phyloP scores from a whole-genome alignment of 2,113 vertebrate species.

The Carettochelys insculpta region DNA sequence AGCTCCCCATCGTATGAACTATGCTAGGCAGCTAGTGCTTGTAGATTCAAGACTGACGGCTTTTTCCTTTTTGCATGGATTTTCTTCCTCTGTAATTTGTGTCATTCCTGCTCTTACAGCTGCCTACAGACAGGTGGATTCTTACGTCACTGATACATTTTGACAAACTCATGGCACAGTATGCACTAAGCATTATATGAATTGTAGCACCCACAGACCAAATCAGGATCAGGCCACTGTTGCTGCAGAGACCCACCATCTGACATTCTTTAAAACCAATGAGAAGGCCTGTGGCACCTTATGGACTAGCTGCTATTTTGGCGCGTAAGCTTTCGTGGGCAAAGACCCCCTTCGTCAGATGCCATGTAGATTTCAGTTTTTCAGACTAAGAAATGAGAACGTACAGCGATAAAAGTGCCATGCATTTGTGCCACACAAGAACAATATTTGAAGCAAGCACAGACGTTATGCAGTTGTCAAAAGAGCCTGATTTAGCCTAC shows the following conservation, averaged over 20 bases:
- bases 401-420: background rate
- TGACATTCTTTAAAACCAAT: too few species aligned
- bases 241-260: fast-evolving
- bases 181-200: background rate
- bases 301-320: too few species aligned
- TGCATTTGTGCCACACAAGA: background rate
- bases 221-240: background rate
- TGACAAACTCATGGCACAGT: background rate
- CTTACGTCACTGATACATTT: background rate
- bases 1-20: background rate
- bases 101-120: background rate
- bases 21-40: background rate
- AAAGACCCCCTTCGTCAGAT: too few species aligned
- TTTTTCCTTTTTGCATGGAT: background rate
- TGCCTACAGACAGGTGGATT: background rate
- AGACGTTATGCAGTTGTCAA: background rate
- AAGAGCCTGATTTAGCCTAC: background rate
- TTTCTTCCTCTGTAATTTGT: background rate
- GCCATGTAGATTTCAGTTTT: too few species aligned
- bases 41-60: background rate
- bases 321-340: too few species aligned
- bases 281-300: too few species aligned
- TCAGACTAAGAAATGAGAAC: background rate
- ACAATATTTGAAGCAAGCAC: background rate
- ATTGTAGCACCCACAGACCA: background rate